phyloP scores from a whole-genome alignment of 1,140 invertebrate species.

The Diuraphis noxia region DNA sequence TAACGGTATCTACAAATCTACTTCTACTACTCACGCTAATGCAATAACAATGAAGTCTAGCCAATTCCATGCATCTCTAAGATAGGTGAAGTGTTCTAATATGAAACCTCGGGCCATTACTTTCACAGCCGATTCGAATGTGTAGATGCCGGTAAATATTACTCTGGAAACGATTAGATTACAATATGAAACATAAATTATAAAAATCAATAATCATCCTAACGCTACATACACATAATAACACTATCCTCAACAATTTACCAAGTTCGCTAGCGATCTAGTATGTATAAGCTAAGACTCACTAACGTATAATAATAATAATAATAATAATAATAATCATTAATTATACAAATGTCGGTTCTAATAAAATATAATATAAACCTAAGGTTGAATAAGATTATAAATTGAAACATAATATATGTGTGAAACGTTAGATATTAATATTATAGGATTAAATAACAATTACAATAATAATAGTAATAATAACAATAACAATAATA shows the following conservation, averaged over 20 bases:
- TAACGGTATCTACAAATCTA: slow-evolving; percentile 49
- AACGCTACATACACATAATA: slow-evolving; percentile 49
- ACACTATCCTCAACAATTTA: slow-evolving; percentile 46
- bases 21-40: slow-evolving; percentile 89
- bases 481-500: neutral
- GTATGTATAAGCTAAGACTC: slow-evolving; percentile 49
- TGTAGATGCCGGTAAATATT: slow-evolving; percentile 99
- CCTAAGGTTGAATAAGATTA: slow-evolving; percentile 18
- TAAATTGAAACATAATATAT: slow-evolving; percentile 31
- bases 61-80: slow-evolving; percentile 99
- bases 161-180: slow-evolving; percentile 73
- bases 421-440: neutral
- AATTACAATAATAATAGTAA: slow-evolving; percentile 3
- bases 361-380: slow-evolving; percentile 39
- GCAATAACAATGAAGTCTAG: slow-evolving; percentile 99
- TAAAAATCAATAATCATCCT: slow-evolving; percentile 47
- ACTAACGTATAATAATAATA: slow-evolving; percentile 38
- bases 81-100: slow-evolving; percentile 98
- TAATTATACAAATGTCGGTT: neutral
- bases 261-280: slow-evolving; percentile 40
- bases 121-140: slow-evolving; percentile 98
- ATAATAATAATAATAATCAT: slow-evolving; percentile 32
- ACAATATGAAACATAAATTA: slow-evolving; percentile 48
- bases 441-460: neutral
- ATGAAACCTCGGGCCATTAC: slow-evolving; percentile 99